Conservation (phyloP, 2,797 vertebrate species). For the Hylomyscus alleni region DNA sequence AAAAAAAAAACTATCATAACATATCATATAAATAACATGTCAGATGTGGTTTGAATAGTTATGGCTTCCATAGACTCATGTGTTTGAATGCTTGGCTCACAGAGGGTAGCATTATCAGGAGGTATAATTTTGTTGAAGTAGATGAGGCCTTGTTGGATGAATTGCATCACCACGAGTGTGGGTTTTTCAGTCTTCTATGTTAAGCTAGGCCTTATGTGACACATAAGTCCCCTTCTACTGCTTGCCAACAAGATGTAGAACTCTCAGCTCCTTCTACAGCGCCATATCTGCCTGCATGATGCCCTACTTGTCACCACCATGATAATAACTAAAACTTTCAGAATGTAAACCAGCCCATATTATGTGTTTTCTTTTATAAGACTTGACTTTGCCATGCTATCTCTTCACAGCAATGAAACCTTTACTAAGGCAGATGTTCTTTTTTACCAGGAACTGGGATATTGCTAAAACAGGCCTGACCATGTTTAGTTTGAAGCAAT, state of each 20-base stretch:
- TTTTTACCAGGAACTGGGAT: neutral
- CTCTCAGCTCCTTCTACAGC: neutral
- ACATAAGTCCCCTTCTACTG: neutral
- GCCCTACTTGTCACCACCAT: neutral
- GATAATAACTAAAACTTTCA: neutral
- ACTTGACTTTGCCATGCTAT: neutral
- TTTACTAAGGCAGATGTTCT: neutral
- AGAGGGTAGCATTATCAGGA: neutral
- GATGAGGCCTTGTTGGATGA: neutral
- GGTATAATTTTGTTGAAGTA: neutral
- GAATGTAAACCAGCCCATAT: neutral
- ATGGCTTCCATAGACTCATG: neutral
- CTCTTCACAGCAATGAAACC: neutral
- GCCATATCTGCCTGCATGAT: neutral
- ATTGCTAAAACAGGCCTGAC: neutral
- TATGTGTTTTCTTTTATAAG: neutral
- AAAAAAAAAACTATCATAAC: neutral
- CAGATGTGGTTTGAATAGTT: neutral
- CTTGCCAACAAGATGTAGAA: neutral
- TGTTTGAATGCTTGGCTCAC: neutral
- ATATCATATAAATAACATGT: neutral
- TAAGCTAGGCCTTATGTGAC: neutral
- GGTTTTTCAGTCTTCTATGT: neutral
- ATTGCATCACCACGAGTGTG: neutral
- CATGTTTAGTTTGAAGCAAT: neutral